These are phyloP conservation scores for Cerastis rubricosa DNA, from an alignment of 2,888 invertebrate species.

Conservation along the genomic window DNA sequence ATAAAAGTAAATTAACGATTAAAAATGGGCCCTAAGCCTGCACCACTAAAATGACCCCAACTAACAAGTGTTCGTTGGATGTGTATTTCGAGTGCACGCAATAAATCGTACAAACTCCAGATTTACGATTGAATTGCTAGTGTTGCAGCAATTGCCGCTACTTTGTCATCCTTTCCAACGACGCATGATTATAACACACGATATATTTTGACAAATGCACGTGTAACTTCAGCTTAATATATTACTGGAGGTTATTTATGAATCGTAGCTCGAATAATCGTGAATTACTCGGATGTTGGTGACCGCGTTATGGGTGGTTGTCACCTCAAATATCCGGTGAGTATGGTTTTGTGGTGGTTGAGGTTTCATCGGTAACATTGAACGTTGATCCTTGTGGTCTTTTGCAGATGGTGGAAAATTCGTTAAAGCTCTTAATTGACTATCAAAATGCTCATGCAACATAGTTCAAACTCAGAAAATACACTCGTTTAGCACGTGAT, in stretches of 20 bases:
- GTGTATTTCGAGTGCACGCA: constrained; percentile 38
- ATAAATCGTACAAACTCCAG: constrained; percentile 49
- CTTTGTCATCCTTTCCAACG: constrained; percentile 48
- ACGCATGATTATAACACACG: constrained; percentile 52
- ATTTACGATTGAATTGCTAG: constrained; percentile 48
- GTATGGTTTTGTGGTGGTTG: neutral
- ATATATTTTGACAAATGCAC: constrained; percentile 57
- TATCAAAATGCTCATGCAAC: neutral
- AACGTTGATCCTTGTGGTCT: too few species aligned
- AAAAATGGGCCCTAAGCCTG: neutral
- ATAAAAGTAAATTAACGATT: neutral
- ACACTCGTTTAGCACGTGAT: neutral
- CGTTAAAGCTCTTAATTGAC: neutral
- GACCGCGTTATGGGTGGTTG: neutral
- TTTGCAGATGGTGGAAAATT: neutral
- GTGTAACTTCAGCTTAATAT: constrained; percentile 31
- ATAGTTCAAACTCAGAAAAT: neutral
- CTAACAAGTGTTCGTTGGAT: constrained; percentile 10
- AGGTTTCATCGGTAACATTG: neutral
- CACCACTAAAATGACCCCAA: neutral
- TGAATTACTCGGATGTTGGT: constrained; percentile 22
- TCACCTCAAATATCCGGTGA: constrained; percentile 3
- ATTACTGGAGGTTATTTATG: constrained; percentile 45
- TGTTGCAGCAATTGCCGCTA: constrained; percentile 36
- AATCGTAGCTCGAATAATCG: constrained; percentile 8